Conservation (phyloP, 2,113 vertebrate species). For the Gadus chalcogrammus region DNA sequence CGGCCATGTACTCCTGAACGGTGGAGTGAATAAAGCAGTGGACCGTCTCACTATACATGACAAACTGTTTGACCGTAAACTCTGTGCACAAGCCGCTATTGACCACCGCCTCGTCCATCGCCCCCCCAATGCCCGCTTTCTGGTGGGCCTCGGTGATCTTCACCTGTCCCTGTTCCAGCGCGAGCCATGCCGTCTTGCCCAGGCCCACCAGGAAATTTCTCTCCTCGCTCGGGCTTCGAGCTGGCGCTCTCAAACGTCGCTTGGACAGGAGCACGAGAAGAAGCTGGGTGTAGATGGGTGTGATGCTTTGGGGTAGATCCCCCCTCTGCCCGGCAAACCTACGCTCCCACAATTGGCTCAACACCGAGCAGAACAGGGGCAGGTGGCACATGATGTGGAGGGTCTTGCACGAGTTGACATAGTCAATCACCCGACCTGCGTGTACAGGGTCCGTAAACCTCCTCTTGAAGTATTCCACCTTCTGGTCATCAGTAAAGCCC, state of each 20-base stretch:
- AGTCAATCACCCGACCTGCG: slow-evolving; percentile 50
- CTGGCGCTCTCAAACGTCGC: slow-evolving; percentile 26
- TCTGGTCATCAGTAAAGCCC: slow-evolving; percentile 59
- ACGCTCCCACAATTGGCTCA: slow-evolving; percentile 43
- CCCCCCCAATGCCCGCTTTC: slow-evolving; percentile 5
- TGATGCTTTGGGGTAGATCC: slow-evolving; percentile 54
- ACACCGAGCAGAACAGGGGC: slow-evolving; percentile 68
- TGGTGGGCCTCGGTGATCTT: slow-evolving; percentile 38
- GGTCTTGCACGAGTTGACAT: slow-evolving; percentile 54
- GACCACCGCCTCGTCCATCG: slow-evolving; percentile 37
- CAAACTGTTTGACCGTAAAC: slow-evolving; percentile 33
- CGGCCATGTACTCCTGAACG: slow-evolving; percentile 72
- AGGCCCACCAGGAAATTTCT: slow-evolving; percentile 56
- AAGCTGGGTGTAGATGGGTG: slow-evolving; percentile 65
- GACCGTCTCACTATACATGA: slow-evolving; percentile 52
- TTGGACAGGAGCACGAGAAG: slow-evolving; percentile 36
- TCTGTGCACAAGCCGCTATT: slow-evolving; percentile 60
- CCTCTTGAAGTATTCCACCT: slow-evolving; percentile 62
- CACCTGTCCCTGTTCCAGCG: slow-evolving; percentile 58
- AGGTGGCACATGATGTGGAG: slow-evolving; percentile 71
- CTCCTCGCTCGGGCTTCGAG: slow-evolving; percentile 4
- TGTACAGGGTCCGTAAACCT: slow-evolving; percentile 47
- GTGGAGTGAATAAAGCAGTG: slow-evolving; percentile 70
- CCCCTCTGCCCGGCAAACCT: slow-evolving; percentile 18
- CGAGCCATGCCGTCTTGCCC: slow-evolving; percentile 58